Evolutionary conservation across 2,113 vertebrate species (phyloP).

Genomic region (Gasterosteus aculeatus): DNA sequence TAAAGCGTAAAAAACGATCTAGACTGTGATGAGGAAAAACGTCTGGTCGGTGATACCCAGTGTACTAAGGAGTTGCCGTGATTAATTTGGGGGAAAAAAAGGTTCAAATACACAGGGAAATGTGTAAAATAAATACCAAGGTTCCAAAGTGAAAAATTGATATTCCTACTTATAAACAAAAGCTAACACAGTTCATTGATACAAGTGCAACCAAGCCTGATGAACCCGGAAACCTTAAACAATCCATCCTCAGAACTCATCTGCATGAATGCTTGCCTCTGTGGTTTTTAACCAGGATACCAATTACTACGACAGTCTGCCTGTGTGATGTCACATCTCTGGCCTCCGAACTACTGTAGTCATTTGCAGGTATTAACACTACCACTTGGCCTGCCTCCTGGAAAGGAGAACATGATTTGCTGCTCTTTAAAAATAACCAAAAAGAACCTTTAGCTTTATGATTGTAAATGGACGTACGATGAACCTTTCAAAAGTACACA

Average conservation of each 20-base stretch:
- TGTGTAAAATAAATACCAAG: slow-evolving; percentile 20
- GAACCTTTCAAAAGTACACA: not conserved
- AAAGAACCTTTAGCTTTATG: too few relatives aligned
- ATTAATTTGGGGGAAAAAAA: not conserved
- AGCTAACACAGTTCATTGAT: slow-evolving; percentile 46
- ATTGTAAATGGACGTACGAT: not conserved
- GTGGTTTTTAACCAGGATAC: slow-evolving; percentile 9
- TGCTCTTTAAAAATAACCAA: not conserved
- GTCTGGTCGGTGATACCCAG: not conserved
- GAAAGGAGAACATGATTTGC: not conserved
- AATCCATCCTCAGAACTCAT: slow-evolving; percentile 32
- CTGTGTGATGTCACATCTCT: slow-evolving; percentile 24
- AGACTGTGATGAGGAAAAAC: slow-evolving; percentile 6
- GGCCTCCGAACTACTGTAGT: slow-evolving; percentile 20
- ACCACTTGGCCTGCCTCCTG: not conserved
- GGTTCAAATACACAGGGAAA: slow-evolving; percentile 3
- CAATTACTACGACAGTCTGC: slow-evolving; percentile 16
- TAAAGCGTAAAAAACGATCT: not conserved
- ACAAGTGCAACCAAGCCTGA: slow-evolving; percentile 33
- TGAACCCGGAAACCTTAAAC: slow-evolving; percentile 24
- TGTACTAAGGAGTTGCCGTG: not conserved
- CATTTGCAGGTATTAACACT: slow-evolving; percentile 19
- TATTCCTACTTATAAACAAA: slow-evolving; percentile 31
- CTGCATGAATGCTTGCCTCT: slow-evolving; percentile 22
- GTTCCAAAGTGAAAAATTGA: slow-evolving; percentile 36